Evolutionary conservation across 2,797 vertebrate genomes (phyloP).

Genomic region (Heteromormyrus szaboi): DNA sequence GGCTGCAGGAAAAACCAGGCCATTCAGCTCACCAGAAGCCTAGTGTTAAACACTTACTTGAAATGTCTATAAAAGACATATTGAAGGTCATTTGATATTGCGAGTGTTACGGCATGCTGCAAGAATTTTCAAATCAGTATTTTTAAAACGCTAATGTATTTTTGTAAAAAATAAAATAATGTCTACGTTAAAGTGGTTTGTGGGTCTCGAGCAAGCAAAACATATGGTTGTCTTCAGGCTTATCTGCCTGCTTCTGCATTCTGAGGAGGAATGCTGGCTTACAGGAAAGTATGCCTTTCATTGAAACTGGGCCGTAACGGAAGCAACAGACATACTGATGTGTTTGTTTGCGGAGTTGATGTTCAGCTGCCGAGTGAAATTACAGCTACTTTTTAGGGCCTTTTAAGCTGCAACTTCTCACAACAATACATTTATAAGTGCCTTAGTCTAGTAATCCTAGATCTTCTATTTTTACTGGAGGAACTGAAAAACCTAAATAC

Average conservation of each 20-base stretch:
- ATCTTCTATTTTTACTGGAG: neutral
- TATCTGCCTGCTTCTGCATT: neutral
- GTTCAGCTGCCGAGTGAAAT: neutral
- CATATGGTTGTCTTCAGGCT: neutral
- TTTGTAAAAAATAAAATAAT: neutral
- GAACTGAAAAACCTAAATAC: neutral
- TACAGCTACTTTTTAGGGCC: neutral
- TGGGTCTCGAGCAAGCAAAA: neutral
- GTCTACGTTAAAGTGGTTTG: neutral
- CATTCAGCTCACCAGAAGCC: neutral
- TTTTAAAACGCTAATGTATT: conserved; percentile 11
- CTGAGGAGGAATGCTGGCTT: neutral
- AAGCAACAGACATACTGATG: neutral
- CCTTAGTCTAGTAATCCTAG: neutral
- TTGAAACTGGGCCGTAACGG: neutral
- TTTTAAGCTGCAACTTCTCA: neutral
- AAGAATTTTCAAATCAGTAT: conserved; percentile 10
- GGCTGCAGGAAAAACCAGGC: neutral
- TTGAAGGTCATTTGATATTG: conserved; percentile 4
- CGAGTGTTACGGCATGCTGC: conserved; percentile 10
- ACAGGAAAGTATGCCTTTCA: neutral
- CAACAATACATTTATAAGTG: neutral
- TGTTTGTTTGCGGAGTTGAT: neutral
- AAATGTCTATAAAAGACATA: conserved; percentile 14
- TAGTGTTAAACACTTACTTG: conserved; percentile 15